A percentile compares a stretch with the other conserved stretches of the same genome.
These are phyloP conservation scores for Apaloderma vittatum DNA, from an alignment of 2,113 vertebrate genomes.

Conservation along the genomic window DNA sequence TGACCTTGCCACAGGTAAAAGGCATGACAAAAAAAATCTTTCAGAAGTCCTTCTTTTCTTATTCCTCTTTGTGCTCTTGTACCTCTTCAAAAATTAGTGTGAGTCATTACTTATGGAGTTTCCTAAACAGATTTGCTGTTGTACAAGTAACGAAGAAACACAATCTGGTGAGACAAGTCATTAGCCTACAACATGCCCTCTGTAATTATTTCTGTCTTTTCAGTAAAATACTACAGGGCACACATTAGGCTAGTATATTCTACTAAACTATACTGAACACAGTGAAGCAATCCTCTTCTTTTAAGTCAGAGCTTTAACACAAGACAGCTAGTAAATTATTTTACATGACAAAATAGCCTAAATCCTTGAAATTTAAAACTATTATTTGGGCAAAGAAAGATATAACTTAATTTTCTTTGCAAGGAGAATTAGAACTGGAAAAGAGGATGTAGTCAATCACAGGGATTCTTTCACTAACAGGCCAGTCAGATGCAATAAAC, in stretches of 20 bases:
- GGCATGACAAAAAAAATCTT: background rate
- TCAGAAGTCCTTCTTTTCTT: background rate
- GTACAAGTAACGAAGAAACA: background rate
- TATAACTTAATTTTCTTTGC: background rate
- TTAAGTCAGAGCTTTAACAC: background rate
- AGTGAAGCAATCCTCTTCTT: background rate
- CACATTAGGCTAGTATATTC: background rate
- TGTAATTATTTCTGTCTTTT: background rate
- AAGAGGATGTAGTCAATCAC: background rate
- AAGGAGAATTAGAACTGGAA: background rate
- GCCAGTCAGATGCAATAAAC: background rate
- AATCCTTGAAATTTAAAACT: background rate
- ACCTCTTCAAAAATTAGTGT: background rate
- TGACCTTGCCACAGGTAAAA: background rate
- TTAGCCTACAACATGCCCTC: background rate
- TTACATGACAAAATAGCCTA: background rate
- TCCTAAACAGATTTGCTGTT: background rate
- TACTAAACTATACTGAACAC: background rate
- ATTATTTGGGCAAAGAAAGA: background rate
- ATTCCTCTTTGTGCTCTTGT: background rate
- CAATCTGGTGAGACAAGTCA: background rate
- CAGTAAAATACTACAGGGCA: background rate
- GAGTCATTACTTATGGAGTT: background rate
- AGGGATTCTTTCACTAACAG: background rate
- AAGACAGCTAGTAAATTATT: background rate